Evolutionary conservation across 2,797 vertebrate genomes (phyloP), one percentile per base, ranked within the genome.

Genomic region (Danio albolineatus): DNA sequence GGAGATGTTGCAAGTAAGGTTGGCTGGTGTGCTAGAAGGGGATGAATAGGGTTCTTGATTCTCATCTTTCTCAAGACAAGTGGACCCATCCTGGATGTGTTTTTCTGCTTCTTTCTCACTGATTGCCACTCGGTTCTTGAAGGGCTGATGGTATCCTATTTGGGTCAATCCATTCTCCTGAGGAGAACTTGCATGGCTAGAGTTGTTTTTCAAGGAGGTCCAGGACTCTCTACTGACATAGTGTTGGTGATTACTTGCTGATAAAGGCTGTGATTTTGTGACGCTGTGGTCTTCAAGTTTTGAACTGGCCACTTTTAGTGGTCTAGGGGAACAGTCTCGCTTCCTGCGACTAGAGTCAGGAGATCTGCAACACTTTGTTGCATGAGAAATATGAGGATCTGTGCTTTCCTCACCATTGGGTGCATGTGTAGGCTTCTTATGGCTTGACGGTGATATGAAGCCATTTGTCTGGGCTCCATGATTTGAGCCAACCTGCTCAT

Each of bases 251-350:
- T 77, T 79, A 76, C 46, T 80, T 64, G 79, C 88, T 57, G 85
- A 38, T 56, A 73, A 86, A 59, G 84, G 49, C 43, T 90, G 89
- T 71, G 87, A 88, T 81, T 89, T 46, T 79, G 86, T 88, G 91
- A 79, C 90, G 89, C 75, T 85, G 87, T 87, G 92, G 86, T 93
- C 93, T 94, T 96, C 94, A 94, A 93, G 93, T 94, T 91, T 94
- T 88, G 87, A 90, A 73, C 90, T 91, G 89, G 94, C 91, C 87
- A 93, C 92, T 46, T 88, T 89, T 73, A 91, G 93, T 84, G 92
- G 83, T 88, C 66, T 87, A 84, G 84, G 86, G 83, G 86, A 93
- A 89, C 83, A 89, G 78, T 89, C 90, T 28, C 0, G 86, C 61
- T 80, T 75, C 3, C 53, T 87, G 19, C 82, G 90, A 80, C 89